A percentile compares a stretch with the other conserved stretches of the same genome.
phyloP scores from a whole-genome alignment of 2,797 vertebrate species.

The Argyrosomus regius region DNA sequence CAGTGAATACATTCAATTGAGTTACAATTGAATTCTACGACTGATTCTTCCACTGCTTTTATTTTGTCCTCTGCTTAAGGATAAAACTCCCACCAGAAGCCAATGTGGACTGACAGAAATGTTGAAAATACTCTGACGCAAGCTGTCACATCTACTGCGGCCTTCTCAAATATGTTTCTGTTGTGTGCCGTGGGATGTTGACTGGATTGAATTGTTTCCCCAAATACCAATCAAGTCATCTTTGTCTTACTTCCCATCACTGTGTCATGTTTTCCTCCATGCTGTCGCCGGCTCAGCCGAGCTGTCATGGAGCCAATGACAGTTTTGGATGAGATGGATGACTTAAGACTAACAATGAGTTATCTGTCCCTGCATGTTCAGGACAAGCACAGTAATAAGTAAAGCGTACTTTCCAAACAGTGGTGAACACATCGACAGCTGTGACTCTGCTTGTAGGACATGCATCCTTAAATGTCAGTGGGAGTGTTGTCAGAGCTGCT shows the following conservation, averaged over 20 bases:
- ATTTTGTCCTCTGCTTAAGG: neutral
- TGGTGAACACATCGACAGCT: neutral
- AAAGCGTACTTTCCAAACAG: too few species aligned
- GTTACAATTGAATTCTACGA: too few species aligned
- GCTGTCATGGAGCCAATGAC: neutral
- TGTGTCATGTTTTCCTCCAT: neutral
- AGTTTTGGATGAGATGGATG: neutral
- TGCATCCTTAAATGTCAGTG: neutral
- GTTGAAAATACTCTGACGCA: neutral
- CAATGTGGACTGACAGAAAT: neutral
- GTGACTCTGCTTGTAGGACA: neutral
- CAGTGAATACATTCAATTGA: too few species aligned
- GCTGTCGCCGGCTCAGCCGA: neutral
- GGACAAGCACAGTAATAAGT: neutral
- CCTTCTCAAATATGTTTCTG: neutral
- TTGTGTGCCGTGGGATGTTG: neutral
- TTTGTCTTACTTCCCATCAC: constrained; percentile 9
- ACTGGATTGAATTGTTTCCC: neutral
- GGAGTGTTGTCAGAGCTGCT: neutral
- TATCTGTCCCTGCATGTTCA: neutral
- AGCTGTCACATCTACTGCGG: neutral
- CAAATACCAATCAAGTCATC: constrained; percentile 15
- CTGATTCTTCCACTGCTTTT: neutral
- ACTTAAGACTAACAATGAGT: neutral
- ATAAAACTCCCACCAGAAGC: neutral